Base-by-base conservation (phyloP, 2,888 invertebrate genomes). In the Apotomis turbidana region DNA sequence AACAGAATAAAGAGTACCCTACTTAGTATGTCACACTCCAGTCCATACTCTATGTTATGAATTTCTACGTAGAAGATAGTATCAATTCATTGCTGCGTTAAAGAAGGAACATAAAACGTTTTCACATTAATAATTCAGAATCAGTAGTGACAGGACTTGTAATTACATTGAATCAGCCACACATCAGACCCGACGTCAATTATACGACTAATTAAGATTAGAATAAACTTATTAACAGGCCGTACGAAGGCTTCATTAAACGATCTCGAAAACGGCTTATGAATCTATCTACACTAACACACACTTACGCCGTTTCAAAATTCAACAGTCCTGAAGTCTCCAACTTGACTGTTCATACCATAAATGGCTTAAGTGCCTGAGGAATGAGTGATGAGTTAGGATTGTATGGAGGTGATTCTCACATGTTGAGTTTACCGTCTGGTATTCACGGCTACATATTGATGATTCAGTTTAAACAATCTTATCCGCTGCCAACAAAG, bases 401-500 rank as follows among this genome's bases (percentile, higher is more conserved):
- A 27, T 36, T n/a, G 49, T 49, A 36, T 12, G 27, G 12, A 49
- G 49, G 6, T 12, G 27, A 12, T 9, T 49, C 44, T 61, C 60
- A 60, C 12, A 46, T 49, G 49, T 61, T 8, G 12, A 5, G 60
- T 46, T 41, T 60, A 60, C 46, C 15, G 27, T 61, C 61, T 61
- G 27, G 49, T 61, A 49, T 61, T 49, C 49, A 61, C 27, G 12
- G 61, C 12, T 61, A 61, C 49, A 3, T 36, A 13, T 44, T 44
- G 38, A 52, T 62, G 51, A 62, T 62, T 62, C 58, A 58, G 67
- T 49, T 58, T 58, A 46, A 58, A 49, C 67, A 46, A 58, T 38
- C 57, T 55, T 57, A 55, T 49, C 49, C 49, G 62, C 8, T 51
- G 62, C 62, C 62, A 62, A 62, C 49, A 62, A 62, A 51, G 62